phyloP scores from a whole-genome alignment of 2,113 vertebrate genomes.

The Chamaea fasciata region DNA sequence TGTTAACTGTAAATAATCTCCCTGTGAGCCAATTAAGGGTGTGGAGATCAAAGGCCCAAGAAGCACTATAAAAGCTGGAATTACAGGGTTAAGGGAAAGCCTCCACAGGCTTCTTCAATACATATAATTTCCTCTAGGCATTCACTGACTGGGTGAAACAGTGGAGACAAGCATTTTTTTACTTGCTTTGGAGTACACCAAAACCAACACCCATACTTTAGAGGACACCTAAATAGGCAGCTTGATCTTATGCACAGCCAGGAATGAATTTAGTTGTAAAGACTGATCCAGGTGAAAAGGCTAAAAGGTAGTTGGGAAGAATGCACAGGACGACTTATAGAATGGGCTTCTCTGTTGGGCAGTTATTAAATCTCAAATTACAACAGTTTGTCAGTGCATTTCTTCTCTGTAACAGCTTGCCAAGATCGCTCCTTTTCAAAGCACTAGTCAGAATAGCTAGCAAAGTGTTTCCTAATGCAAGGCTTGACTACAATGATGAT shows the following conservation, averaged over 20 bases:
- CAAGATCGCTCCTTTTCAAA: neutral
- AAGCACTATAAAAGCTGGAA: neutral
- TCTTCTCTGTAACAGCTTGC: neutral
- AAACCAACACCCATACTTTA: neutral
- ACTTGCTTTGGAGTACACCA: neutral
- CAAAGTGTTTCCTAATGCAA: neutral
- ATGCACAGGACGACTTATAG: neutral
- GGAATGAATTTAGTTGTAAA: neutral
- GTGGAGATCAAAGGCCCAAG: neutral
- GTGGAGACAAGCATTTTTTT: neutral
- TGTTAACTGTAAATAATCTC: conserved; percentile 18
- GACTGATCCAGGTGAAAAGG: neutral
- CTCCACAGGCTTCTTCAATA: neutral
- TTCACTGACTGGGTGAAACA: neutral
- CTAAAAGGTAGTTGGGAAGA: neutral
- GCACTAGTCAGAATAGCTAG: neutral
- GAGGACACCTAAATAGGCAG: neutral
- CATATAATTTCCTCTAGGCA: neutral
- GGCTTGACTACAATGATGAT: neutral
- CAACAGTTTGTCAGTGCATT: neutral
- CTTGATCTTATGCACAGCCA: neutral
- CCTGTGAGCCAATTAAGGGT: neutral
- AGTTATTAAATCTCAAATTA: neutral
- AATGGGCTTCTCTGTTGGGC: neutral
- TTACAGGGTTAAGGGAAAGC: neutral